Conservation (phyloP, 1,140 invertebrate genomes). For the Leptoteleia sp. region DNA sequence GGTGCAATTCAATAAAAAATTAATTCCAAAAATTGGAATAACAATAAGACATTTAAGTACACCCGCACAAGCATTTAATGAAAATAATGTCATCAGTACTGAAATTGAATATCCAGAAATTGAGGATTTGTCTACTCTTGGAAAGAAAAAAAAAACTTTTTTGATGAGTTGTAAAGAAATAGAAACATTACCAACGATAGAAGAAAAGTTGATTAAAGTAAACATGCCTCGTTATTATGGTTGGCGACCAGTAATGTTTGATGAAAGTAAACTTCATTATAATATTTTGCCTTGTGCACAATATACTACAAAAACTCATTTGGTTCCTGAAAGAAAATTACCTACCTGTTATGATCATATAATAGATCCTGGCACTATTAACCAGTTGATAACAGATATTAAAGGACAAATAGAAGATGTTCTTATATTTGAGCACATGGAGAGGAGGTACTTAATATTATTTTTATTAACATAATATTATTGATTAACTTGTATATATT, state of each 20-base stretch:
- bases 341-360: conserved; percentile 82
- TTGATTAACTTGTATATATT: conserved; percentile 1
- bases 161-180: not conserved
- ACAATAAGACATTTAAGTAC: too few relatives aligned
- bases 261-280: conserved; percentile 84
- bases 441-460: conserved; percentile 79
- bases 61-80: too few relatives aligned
- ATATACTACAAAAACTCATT: conserved; percentile 87
- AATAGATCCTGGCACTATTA: conserved; percentile 69
- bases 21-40: too few relatives aligned
- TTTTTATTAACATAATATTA: not conserved
- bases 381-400: conserved; percentile 79
- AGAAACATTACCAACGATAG: conserved; percentile 82
- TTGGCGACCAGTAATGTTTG: conserved; percentile 84
- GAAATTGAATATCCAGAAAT: conserved; percentile 42
- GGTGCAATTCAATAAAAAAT: too few relatives aligned
- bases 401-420: conserved; percentile 83
- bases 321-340: conserved; percentile 81
- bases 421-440: conserved; percentile 82
- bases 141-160: not conserved
- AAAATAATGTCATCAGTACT: too few relatives aligned
- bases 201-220: conserved; percentile 90
- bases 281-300: conserved; percentile 85
- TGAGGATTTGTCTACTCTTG: not conserved
- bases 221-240: conserved; percentile 92